Percentiles rank a stretch among this genome's conserved stretches.
Evolutionary conservation across 2,888 invertebrate genomes (phyloP).

Genomic region (Diachrysia chrysitis): DNA sequence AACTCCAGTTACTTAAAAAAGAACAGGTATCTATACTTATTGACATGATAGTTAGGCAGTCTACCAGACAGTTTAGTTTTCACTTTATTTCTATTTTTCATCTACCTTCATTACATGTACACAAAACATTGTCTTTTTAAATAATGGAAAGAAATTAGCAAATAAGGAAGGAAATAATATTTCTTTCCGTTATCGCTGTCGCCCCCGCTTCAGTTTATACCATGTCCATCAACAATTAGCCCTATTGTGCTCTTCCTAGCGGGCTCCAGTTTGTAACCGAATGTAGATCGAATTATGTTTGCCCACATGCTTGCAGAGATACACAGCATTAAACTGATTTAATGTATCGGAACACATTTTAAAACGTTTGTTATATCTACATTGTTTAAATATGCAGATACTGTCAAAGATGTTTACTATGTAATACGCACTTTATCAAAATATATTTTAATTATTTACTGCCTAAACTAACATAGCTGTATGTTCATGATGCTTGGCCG

Average conservation of each 20-base stretch:
- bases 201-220: constrained; percentile 53
- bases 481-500: too few species aligned
- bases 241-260: constrained; percentile 75
- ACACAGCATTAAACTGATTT: constrained; percentile 53
- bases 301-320: constrained; percentile 72
- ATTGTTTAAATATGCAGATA: constrained; percentile 26
- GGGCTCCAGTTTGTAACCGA: constrained; percentile 55
- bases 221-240: constrained; percentile 66
- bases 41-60: too few species aligned
- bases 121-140: too few species aligned
- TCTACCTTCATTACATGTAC: too few species aligned
- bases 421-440: not conserved
- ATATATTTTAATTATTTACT: too few species aligned
- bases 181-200: constrained; percentile 11
- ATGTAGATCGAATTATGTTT: constrained; percentile 82
- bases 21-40: too few species aligned
- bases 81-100: too few species aligned
- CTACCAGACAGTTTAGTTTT: too few species aligned
- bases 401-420: not conserved
- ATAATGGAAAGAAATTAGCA: too few species aligned
- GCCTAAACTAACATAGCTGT: too few species aligned
- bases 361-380: constrained; percentile 23
- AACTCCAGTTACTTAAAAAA: too few species aligned
- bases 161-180: too few species aligned
- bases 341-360: constrained; percentile 57